A percentile compares a stretch with the other conserved stretches of the same genome.
These are phyloP conservation scores for Dendrocincla tyrannina DNA, from an alignment of 2,797 vertebrate species.

Conservation along the genomic window DNA sequence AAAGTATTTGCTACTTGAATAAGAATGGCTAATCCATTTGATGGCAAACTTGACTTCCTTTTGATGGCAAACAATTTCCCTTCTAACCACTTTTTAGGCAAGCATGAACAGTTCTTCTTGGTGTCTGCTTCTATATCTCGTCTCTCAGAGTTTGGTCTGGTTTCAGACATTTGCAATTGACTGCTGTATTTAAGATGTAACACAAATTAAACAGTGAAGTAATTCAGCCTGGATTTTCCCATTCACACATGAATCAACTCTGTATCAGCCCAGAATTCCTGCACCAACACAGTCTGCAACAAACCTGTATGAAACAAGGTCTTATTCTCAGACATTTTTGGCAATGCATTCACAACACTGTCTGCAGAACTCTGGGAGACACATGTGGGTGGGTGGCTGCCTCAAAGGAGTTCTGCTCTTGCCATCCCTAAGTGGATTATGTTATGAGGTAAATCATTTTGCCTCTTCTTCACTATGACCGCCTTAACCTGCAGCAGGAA, in stretches of 20 bases:
- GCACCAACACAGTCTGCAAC: not conserved
- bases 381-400: not conserved
- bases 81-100: not conserved
- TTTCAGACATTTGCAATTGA: not conserved
- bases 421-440: not conserved
- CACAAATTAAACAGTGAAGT: not conserved
- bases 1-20: not conserved
- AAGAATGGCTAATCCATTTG: not conserved
- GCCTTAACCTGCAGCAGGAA: not conserved
- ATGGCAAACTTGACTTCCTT: not conserved
- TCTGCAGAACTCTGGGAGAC: not conserved
- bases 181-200: not conserved
- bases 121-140: not conserved
- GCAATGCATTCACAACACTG: not conserved
- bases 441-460: not conserved
- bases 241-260: not conserved
- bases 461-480: not conserved
- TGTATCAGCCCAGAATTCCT: not conserved
- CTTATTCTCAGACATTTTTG: not conserved
- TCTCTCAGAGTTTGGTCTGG: not conserved
- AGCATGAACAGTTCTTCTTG: not conserved
- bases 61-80: not conserved
- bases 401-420: not conserved
- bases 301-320: not conserved
- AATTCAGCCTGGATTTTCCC: not conserved